Evolutionary conservation across 2,113 vertebrate genomes (phyloP), one percentile per base, ranked within the genome.

Genomic region (Callithrix jacchus): DNA sequence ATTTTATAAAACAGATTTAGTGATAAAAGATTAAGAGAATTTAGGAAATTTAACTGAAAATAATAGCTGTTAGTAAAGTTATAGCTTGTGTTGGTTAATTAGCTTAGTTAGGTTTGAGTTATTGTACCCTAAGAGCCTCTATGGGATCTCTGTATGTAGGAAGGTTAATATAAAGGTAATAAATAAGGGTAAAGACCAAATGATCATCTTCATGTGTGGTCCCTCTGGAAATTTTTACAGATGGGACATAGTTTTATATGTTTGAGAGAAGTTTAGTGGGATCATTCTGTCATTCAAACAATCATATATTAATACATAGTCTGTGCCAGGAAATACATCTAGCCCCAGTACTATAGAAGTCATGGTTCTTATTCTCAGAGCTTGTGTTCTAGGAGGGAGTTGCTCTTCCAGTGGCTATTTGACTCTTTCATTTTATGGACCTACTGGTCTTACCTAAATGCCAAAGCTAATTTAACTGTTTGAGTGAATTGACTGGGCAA

Each of bases 111-210:
- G 0, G 13, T 87, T 64, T 45, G 95, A 97, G 76, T 54, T 77
- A 47, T 81, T 97, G 64, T 90, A 40, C 71, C 68, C 97, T 97
- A 89, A 97, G 82, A 85, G 37, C 42, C 71, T 68, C 3, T 17
- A 1, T 91, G 85, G 56, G 17, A 66, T 20, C 9, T 85, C 64
- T 85, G 35, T 80, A 84, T 6, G 17, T 80, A 85, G 11, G 21
- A 92, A 49, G 32, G 23, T 95, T 94, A 81, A 70, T 92, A 80
- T 64, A 52, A 17, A 16, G 52, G 16, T 52, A 52, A 52, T 18
- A n/a, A 87, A 32, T 42, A 40, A 94, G 32, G 5, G 6, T 45
- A 68, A 37, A 7, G 20, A 49, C 27, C 16, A 82, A 89, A 35
- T 92, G 21, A 6, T 17, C n/a, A 42, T 86, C 42, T 80, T 95